These are phyloP conservation scores for Enteromius afrohamiltoni DNA, from an alignment of 2,797 vertebrate species.

Conservation along the genomic window DNA sequence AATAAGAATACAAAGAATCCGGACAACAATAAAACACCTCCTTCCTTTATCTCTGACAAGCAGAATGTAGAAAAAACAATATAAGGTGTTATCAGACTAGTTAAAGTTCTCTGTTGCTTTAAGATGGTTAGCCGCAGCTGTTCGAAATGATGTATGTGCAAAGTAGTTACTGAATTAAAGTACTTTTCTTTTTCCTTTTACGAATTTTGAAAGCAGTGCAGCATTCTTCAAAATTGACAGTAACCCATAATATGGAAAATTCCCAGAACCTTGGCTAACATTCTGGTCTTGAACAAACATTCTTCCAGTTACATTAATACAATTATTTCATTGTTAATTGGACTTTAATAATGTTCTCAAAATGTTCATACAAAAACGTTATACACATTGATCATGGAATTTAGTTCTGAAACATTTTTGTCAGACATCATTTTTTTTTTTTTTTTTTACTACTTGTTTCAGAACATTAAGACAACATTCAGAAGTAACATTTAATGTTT, in stretches of 20 bases:
- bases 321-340: neutral
- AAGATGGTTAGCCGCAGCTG: conserved; percentile 6
- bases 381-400: neutral
- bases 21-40: neutral
- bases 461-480: neutral
- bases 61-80: conserved; percentile 32
- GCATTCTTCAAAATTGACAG: neutral
- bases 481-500: neutral
- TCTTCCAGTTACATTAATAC: neutral
- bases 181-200: neutral
- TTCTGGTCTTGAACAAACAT: neutral
- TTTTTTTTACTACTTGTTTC: neutral
- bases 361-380: neutral
- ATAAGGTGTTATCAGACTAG: conserved; percentile 19
- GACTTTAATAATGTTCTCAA: neutral
- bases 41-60: conserved; percentile 24
- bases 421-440: neutral
- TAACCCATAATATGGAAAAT: neutral
- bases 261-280: neutral
- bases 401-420: neutral
- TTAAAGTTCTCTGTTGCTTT: conserved; percentile 27
- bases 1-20: conserved; percentile 36
- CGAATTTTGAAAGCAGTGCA: neutral
- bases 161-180: neutral
- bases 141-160: neutral